Conservation (phyloP, 2,797 vertebrate genomes). For the Hafferia zeledoni region DNA sequence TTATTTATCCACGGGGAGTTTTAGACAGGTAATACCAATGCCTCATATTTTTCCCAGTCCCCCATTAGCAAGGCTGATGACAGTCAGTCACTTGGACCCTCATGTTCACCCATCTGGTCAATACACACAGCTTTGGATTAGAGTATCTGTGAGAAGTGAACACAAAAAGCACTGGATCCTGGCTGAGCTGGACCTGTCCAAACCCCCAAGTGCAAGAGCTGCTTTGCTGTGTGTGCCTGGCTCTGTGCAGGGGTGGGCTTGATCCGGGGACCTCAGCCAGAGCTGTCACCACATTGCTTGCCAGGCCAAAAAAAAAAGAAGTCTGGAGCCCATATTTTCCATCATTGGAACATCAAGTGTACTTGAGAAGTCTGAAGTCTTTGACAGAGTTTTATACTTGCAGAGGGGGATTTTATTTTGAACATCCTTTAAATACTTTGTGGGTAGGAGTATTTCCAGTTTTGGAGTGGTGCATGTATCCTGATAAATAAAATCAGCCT, state of each 20-base stretch:
- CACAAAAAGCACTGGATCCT: neutral
- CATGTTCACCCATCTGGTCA: neutral
- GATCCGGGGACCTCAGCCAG: neutral
- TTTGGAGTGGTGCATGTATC: constrained; percentile 22
- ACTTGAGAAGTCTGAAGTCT: neutral
- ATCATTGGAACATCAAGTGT: neutral
- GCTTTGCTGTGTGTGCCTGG: neutral
- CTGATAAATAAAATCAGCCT: constrained; percentile 62
- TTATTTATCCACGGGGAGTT: neutral
- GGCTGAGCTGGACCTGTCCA: neutral
- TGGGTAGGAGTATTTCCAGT: constrained; percentile 52
- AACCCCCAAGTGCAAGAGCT: neutral
- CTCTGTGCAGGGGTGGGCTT: neutral
- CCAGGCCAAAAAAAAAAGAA: neutral
- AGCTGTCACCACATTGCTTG: neutral
- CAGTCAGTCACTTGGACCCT: neutral
- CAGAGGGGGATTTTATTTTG: constrained; percentile 60
- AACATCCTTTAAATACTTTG: constrained; percentile 56
- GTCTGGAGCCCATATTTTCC: constrained; percentile 3
- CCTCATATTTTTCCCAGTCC: neutral
- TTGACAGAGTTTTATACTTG: constrained; percentile 34
- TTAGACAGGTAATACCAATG: neutral
- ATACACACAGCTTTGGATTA: rapidly evolving
- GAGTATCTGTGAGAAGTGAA: neutral
- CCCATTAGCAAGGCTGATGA: neutral